phyloP scores from a whole-genome alignment of 2,797 vertebrate species.

The Zalophus californianus region DNA sequence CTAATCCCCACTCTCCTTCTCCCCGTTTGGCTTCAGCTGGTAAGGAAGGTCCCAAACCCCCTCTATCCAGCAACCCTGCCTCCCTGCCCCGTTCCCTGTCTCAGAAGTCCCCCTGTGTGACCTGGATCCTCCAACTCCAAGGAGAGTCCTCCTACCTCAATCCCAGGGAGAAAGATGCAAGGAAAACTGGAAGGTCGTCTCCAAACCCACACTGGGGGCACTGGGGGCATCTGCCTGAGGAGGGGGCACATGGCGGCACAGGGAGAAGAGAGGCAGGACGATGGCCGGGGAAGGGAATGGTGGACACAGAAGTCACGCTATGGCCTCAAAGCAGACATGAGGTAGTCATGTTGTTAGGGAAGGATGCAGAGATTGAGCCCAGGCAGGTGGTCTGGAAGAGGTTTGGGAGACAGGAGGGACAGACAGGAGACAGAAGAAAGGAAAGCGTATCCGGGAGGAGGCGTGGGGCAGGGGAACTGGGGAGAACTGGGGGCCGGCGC shows the following conservation, averaged over 20 bases:
- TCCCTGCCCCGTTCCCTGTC: neutral
- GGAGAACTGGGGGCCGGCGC: neutral
- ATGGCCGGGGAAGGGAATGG: rapidly evolving
- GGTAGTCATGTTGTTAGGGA: conserved; percentile 89
- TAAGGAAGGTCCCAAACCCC: neutral
- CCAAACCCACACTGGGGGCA: neutral
- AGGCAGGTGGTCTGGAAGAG: neutral
- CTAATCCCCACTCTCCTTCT: neutral
- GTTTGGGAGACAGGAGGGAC: neutral
- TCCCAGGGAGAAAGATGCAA: neutral
- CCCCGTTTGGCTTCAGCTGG: neutral
- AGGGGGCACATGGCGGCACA: neutral
- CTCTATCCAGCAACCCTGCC: neutral
- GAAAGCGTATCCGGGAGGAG: conserved; percentile 66
- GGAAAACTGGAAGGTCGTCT: neutral
- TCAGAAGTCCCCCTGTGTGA: neutral
- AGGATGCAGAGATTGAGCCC: neutral
- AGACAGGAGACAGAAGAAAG: neutral
- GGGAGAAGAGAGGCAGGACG: neutral
- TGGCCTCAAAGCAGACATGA: conserved; percentile 86
- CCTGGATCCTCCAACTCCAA: neutral
- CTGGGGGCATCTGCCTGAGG: neutral
- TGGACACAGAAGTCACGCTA: neutral
- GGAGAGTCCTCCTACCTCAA: neutral
- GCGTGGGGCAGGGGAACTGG: neutral